Evolutionary conservation across 2,797 vertebrate species (phyloP).

Genomic region (Scleropages formosus): DNA sequence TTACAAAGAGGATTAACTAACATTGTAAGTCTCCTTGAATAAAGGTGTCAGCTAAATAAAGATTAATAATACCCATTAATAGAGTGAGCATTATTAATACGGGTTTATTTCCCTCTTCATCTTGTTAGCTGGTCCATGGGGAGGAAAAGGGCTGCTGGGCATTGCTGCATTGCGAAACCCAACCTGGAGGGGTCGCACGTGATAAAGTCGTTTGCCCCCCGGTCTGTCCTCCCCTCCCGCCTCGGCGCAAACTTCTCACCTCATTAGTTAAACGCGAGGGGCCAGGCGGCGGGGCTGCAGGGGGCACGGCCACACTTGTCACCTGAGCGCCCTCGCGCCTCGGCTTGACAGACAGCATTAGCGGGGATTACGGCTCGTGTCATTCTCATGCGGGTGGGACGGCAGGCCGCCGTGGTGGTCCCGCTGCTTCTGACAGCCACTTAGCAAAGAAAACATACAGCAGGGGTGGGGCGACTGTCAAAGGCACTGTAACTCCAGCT

Average conservation of each 20-base stretch:
- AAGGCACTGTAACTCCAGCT: too few relatives aligned
- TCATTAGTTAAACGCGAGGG: conserved; percentile 59
- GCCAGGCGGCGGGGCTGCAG: conserved; percentile 46
- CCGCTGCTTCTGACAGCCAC: background rate
- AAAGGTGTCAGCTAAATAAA: too few relatives aligned
- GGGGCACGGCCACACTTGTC: conserved; percentile 65
- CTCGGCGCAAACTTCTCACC: conserved; percentile 46
- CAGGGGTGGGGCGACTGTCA: too few relatives aligned
- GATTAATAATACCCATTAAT: too few relatives aligned
- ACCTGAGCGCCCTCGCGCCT: conserved; percentile 64
- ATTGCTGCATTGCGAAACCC: background rate
- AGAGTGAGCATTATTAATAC: too few relatives aligned
- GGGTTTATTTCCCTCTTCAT: too few relatives aligned
- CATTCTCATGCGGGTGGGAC: background rate
- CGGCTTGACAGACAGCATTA: conserved; percentile 47
- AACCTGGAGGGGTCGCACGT: conserved; percentile 49
- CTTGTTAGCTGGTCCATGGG: too few relatives aligned
- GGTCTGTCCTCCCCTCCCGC: conserved; percentile 28
- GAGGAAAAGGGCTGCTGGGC: too few relatives aligned
- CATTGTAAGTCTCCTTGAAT: too few relatives aligned
- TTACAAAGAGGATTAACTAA: too few relatives aligned
- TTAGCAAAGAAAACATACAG: too few relatives aligned
- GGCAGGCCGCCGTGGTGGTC: background rate
- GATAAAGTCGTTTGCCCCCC: conserved; percentile 51
- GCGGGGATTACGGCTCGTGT: conserved; percentile 38